phyloP scores from a whole-genome alignment of 2,797 vertebrate genomes.

The Bryconaethiops microstoma region DNA sequence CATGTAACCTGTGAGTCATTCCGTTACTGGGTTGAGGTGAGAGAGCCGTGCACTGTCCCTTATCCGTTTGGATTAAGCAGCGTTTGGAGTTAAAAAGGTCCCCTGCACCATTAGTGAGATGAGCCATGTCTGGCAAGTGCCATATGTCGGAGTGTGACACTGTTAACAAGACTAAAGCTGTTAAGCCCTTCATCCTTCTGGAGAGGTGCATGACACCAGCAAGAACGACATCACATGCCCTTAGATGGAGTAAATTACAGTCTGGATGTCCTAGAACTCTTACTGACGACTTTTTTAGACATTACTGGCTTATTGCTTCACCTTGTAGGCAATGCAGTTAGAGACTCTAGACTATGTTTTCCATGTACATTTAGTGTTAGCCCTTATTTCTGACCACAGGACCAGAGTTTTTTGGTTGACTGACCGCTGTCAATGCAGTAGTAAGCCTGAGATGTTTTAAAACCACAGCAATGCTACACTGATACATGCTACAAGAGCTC shows the following conservation, averaged over 20 bases:
- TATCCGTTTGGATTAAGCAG: slow-evolving; percentile 35
- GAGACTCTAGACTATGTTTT: neutral
- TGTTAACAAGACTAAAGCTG: slow-evolving; percentile 52
- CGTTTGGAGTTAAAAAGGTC: slow-evolving; percentile 35
- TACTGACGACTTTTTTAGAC: neutral
- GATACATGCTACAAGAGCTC: too few relatives aligned
- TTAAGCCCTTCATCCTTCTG: slow-evolving; percentile 46
- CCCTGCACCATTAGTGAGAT: slow-evolving; percentile 29
- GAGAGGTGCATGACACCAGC: slow-evolving; percentile 22
- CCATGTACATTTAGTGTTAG: neutral
- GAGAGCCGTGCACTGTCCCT: slow-evolving; percentile 9
- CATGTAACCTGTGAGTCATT: slow-evolving; percentile 7
- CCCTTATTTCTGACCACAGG: neutral
- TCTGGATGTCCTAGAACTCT: neutral
- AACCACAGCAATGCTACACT: too few relatives aligned
- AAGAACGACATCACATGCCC: slow-evolving; percentile 2
- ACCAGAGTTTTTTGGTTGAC: neutral
- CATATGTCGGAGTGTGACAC: slow-evolving; percentile 23
- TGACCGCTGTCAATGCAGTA: neutral
- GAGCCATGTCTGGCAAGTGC: slow-evolving; percentile 26
- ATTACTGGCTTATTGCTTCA: neutral
- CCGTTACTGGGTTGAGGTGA: neutral
- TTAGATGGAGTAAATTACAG: neutral
- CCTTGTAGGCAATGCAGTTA: neutral
- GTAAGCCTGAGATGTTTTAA: neutral